phyloP scores from a whole-genome alignment of 2,888 invertebrate species.

The Elegia similella region DNA sequence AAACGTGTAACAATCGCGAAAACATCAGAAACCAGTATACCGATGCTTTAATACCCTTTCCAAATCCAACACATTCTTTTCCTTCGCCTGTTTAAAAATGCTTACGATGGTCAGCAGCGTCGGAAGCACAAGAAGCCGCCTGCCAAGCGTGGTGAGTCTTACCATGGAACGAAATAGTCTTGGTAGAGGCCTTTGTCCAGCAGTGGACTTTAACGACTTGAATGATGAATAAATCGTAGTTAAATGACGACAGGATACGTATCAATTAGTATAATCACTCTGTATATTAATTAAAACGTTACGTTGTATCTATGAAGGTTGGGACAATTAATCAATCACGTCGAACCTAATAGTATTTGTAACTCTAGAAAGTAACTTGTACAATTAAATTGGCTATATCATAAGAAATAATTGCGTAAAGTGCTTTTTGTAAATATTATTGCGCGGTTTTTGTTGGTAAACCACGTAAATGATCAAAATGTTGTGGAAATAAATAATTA shows the following conservation, averaged over 20 bases:
- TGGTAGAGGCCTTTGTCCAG: too few relatives aligned
- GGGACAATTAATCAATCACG: constrained; percentile 1
- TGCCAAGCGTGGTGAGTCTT: too few relatives aligned
- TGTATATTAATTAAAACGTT: background rate
- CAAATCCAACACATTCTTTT: too few relatives aligned
- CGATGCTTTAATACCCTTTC: too few relatives aligned
- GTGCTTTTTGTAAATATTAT: background rate
- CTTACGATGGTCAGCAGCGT: too few relatives aligned
- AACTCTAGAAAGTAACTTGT: background rate
- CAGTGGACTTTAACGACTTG: too few relatives aligned
- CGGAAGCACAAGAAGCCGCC: too few relatives aligned
- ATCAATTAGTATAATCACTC: constrained; percentile 1
- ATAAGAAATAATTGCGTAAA: background rate
- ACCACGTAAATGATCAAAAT: background rate
- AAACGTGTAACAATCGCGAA: too few relatives aligned
- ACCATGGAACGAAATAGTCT: too few relatives aligned
- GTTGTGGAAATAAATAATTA: background rate
- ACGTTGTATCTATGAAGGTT: background rate
- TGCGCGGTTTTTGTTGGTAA: background rate
- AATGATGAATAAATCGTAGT: too few relatives aligned
- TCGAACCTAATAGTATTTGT: background rate
- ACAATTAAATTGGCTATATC: constrained; percentile 5
- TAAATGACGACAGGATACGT: background rate
- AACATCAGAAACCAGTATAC: too few relatives aligned
- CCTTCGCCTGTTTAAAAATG: too few relatives aligned